Evolutionary conservation across 2,888 invertebrate genomes (phyloP), one percentile per base, ranked within the genome.

Genomic region (Acrocera orbiculus): DNA sequence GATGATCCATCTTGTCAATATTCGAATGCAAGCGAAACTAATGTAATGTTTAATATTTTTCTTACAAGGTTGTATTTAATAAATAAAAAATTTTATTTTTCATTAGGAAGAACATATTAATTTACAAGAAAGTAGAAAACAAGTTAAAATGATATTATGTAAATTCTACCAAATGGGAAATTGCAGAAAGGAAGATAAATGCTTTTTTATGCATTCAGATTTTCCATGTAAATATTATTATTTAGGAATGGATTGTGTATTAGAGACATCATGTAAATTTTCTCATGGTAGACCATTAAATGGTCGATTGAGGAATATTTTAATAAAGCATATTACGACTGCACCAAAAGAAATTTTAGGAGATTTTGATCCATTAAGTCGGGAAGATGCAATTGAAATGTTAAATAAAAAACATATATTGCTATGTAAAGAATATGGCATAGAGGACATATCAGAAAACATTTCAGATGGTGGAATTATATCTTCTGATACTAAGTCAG

Each of bases 181-280:
- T 57, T 95, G 95, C 64, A 60, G 85, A 34, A 95, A 93, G 63
- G 76, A 86, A 49, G 90, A 90, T 47, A 85, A 87, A 61, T 96
- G 95, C 64, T 69, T 86, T 13, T 96, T 89, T 54, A 83, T 95
- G 83, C 95, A 95, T 63, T 75, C 81, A 49, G 92, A 93, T 58
- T 95, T 92, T 58, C 95, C 95, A 13, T 95, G 95, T 64, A 93
- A 93, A 67, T 93, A 81, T 64, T 92, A 79, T 61, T 93, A 96
- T 56, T 83, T 90, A 33, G 92, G 92, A 42, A 69, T 83, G 58
- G 76, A 78, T 35, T 93, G 93, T 58, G 70, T 72, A 42, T 73
- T 74, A 19, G 73, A 73, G 51, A 78, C 79, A n/a, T 76, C 78
- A 40, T 96, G 95, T 63, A 87, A 90, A 61, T 95, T 93, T 61